Conservation (phyloP, 1,140 invertebrate species). For the Spodoptera litura region DNA sequence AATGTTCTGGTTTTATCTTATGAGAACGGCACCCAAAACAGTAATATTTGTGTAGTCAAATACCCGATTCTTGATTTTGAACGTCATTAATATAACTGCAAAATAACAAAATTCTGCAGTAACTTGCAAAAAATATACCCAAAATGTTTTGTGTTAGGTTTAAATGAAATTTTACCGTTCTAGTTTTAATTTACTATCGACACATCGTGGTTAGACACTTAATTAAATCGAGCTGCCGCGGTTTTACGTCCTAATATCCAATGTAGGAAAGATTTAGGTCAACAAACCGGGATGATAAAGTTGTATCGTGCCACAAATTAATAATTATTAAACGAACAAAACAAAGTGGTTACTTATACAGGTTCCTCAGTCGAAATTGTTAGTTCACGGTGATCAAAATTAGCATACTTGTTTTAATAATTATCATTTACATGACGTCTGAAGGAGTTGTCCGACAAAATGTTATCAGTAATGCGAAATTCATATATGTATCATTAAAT, state of each 20-base stretch:
- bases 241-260: slow-evolving; percentile 9
- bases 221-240: slow-evolving; percentile 27
- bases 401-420: slow-evolving; percentile 30
- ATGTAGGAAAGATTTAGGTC: slow-evolving; percentile 27
- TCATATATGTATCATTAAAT: slow-evolving; percentile 17
- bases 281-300: slow-evolving; percentile 15
- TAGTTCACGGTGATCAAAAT: slow-evolving; percentile 17
- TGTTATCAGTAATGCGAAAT: not conserved
- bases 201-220: slow-evolving; percentile 3
- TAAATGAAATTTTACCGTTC: too few species aligned
- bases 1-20: too few species aligned
- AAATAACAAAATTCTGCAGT: too few species aligned
- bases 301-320: slow-evolving; percentile 22
- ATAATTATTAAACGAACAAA: not conserved
- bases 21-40: too few species aligned
- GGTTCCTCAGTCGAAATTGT: not conserved
- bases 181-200: not conserved
- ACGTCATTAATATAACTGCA: too few species aligned
- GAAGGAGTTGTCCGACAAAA: not conserved
- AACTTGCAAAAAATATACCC: too few species aligned
- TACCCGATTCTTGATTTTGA: too few species aligned
- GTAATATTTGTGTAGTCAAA: too few species aligned
- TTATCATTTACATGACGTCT: not conserved
- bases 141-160: too few species aligned
- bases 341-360: slow-evolving; percentile 10